Evolutionary conservation across 2,888 invertebrate species (phyloP), one percentile per base, ranked within the genome.

Genomic region (Deilephila elpenor): DNA sequence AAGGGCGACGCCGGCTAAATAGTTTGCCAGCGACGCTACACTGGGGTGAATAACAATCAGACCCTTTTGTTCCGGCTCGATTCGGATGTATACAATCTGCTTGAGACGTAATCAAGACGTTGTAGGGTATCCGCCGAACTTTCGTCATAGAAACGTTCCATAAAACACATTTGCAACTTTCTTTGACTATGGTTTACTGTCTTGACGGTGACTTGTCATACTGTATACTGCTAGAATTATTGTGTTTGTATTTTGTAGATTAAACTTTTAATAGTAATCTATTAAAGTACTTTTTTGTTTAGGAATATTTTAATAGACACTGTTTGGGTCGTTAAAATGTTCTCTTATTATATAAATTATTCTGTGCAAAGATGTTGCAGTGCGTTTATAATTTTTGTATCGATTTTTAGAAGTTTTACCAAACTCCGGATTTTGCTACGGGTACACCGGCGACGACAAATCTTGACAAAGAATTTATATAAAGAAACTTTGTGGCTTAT

Each of bases 41-140:
- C 83, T 83, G 89, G 93, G 93, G 93, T 93, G 93, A 91, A 93
- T 93, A 93, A 93, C 91, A 93, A 93, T 93, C 92, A 90, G 91
- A 87, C 86, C 90, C 92, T 91, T 89, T 91, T 91, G 91, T 93
- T 88, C 88, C 87, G 86, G 85, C 77, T 84, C 83, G 83, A 85
- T 85, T 88, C 84, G 84, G 89, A 88, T 88, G 87, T 90, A 91
- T 92, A 92, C 93, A 93, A 92, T 93, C 92, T 91, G 92, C 83
- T 83, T 80, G 83, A 89, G 90, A 92, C 89, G 86, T 83, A 84
- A 89, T 90, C 89, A 91, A 91, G 90, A 89, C 89, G 86, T 87
- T 86, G 86, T 84, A 83, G 83, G 85, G 83, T 83, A 82, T 82
- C 79, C 78, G 71, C 80, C 78, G 19, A 71, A 72, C 71, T 70